Base-by-base conservation (phyloP, 2,888 invertebrate genomes). In the Cheilosia grossa region DNA sequence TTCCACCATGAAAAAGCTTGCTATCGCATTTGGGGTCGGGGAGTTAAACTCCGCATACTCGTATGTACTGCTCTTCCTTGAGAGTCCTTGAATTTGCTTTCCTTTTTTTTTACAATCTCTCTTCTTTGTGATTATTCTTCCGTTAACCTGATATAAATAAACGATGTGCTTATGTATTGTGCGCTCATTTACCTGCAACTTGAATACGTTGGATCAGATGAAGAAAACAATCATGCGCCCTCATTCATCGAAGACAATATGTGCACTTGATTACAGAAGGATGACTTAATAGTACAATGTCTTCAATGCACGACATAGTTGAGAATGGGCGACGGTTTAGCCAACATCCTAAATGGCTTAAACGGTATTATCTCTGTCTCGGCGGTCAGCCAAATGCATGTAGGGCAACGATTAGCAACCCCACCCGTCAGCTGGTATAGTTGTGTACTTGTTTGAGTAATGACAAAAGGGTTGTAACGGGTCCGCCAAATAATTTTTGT, bases 91-190 rank as follows among this genome's bases (percentile, higher is more conserved):
- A 64, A 54, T 24, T 30, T 27, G 56, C 64, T 49, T 56, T 49
- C 53, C 49, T 82, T 70, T 64, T 82, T 70, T 64, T 70, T 64
- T 53, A 56, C 42, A 21, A 42, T 40, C 42, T 53, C 17, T 19
- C 72, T 77, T 77, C 72, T 82, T 82, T 82, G 77, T 77, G 53
- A 67, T 72, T 77, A 61, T 59, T 74, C 13, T 72, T 61, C 30
- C 54, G 40, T 67, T 72, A 66, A 47, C 54, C 42, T 66, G 64
- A 30, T 73, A 82, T 61, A 72, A 82, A 82, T 82, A 78, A 54
- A 77, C 44, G 56, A 82, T 77, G 66, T 67, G 77, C 66, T 61
- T 49, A 72, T 9, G 59, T 75, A 64, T 69, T 51, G 54, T 27
- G 40, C 42, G 63, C 69, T 63, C 51, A 69, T 69, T 69, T 54